Conservation (phyloP, 2,888 invertebrate genomes). For the Lacanobia wlatinum region DNA sequence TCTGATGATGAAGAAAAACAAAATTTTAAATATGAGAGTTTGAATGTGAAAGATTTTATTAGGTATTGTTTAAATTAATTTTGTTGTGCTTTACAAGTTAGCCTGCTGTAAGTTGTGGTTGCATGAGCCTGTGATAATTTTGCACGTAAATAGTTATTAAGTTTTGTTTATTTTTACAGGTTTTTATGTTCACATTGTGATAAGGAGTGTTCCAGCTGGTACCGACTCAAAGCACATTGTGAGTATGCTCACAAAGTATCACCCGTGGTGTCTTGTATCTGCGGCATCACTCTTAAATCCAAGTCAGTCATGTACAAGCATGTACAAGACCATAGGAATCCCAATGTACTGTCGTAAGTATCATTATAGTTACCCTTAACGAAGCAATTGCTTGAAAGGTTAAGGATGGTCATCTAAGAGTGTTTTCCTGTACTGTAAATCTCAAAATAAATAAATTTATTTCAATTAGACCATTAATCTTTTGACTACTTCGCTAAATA, state of each 20-base stretch:
- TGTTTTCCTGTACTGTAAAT: background rate
- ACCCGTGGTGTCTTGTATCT: conserved; percentile 85
- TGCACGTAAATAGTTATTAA: background rate
- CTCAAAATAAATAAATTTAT: no score
- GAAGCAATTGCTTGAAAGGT: background rate
- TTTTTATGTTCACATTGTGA: conserved; percentile 85
- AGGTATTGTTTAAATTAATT: conserved; percentile 70
- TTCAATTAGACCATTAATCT: no score
- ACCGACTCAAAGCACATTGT: conserved; percentile 84
- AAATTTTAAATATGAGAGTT: conserved; percentile 75
- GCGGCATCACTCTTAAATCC: conserved; percentile 87
- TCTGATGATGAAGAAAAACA: conserved; percentile 73
- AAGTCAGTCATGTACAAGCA: conserved; percentile 90
- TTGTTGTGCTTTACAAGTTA: background rate
- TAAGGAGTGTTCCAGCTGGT: conserved; percentile 86
- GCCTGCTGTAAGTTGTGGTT: background rate
- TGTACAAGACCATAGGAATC: conserved; percentile 88
- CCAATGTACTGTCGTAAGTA: conserved; percentile 86
- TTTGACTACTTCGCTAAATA: no score
- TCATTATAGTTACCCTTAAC: background rate
- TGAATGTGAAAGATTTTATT: conserved; percentile 84
- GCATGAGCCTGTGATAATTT: background rate
- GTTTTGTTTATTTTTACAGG: conserved; percentile 70
- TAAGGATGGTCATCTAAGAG: background rate
- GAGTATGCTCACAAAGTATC: conserved; percentile 78